Base-by-base conservation (phyloP, 2,888 invertebrate species). In the Diarsia dahlii region DNA sequence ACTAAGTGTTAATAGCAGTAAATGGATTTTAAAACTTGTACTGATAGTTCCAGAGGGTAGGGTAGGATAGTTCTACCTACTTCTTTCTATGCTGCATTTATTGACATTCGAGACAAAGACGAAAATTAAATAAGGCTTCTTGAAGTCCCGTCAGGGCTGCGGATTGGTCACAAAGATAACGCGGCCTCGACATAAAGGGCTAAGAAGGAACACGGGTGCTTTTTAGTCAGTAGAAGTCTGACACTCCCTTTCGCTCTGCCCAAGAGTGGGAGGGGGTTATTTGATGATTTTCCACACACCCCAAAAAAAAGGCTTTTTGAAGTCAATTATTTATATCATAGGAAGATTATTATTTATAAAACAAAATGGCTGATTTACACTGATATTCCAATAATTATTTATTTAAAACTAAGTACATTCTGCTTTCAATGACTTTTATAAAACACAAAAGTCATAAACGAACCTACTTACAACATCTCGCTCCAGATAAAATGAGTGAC, bases 401-500 rank as follows among this genome's bases (percentile, higher is more conserved):
- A 62, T n/a, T 63, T 52, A 39, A n/a, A 18, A 23, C 18, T 23
- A 9, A 20, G 18, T 48, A 23, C 4, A 20, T 23, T 18, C 13
- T 28, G 54, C n/a, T 39, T 54, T 18, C 9, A 62, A 45, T 54
- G 9, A 8, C 28, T 76, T 45, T 3, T 13, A n/a, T 20, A 23
- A 48, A 75, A 52, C 28, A 23, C 28, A 62, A 45, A 63, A 75
- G 10, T n/a, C 50, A 58, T 13, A 68, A 81, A 63, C 45, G 48
- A 72, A 68, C 12, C 46, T 39, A 60, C 39, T 62, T 34, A 74
- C 52, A 78, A 71, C 64, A 48, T 63, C 54, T 60, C 71, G 39
- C 34, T 73, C 39, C 66, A 73, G 58, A 82, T 76, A 78, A 66
- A 76, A 64, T 71, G 77, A 78, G 78, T 83, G 71, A 75, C 68